These are phyloP conservation scores for Terebella lapidaria DNA, from an alignment of 2,888 invertebrate genomes.

Conservation along the genomic window DNA sequence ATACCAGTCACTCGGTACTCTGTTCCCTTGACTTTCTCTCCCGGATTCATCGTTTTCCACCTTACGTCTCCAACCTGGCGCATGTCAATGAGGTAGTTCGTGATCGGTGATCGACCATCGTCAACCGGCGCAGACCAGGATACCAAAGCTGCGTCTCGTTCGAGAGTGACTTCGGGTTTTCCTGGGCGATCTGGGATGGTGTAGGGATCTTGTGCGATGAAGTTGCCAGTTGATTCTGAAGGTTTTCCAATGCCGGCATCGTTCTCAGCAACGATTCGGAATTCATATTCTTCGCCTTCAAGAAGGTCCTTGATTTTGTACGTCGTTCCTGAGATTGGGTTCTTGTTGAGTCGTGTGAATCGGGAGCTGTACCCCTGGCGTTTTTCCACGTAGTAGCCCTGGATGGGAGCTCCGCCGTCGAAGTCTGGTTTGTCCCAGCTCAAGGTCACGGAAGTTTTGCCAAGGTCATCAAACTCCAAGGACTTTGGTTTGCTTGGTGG, in stretches of 20 bases:
- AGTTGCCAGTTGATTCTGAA: conserved; percentile 59
- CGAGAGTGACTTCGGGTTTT: conserved; percentile 13
- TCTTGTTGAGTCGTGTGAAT: conserved; percentile 26
- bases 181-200: conserved; percentile 23
- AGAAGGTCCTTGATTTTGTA: conserved; percentile 29
- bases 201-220: conserved; percentile 24
- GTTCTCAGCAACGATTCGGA: conserved; percentile 78
- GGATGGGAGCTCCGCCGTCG: conserved; percentile 88
- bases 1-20: conserved; percentile 39
- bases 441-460: conserved; percentile 21
- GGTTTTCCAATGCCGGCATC: conserved; percentile 88
- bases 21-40: conserved; percentile 19
- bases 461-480: conserved; percentile 26
- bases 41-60: conserved; percentile 60
- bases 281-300: conserved; percentile 62
- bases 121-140: conserved; percentile 45
- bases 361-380: conserved; percentile 30
- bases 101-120: conserved; percentile 33
- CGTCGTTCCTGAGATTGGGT: conserved; percentile 23
- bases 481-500: conserved; percentile 27
- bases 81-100: conserved; percentile 30
- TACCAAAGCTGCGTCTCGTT: conserved; percentile 18
- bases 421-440: conserved; percentile 46
- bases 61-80: conserved; percentile 17
- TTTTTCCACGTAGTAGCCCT: conserved; percentile 79